Base-by-base conservation (phyloP, 2,113 vertebrate species). In the Epinephelus cyanopodus region DNA sequence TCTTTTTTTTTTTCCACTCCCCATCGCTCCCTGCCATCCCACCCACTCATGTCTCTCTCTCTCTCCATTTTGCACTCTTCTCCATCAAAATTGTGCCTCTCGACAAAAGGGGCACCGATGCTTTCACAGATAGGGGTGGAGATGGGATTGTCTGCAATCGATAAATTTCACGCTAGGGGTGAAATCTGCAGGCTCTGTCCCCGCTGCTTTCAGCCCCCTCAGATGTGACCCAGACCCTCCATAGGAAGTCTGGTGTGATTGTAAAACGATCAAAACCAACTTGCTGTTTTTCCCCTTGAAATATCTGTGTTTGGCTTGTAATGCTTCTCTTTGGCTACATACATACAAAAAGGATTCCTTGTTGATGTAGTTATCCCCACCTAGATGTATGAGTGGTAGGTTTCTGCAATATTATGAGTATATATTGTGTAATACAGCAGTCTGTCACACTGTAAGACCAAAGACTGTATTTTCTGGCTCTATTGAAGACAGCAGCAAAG, bases 51-150 rank as follows among this genome's bases (percentile, higher is more conserved):
- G 79, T 88, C 86, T 85, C 86, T 89, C 73, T 86, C 82, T 88
- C 73, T 86, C 81, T 89, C 60, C 68, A 66, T 86, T 81, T 85
- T 86, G 77, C 66, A 70, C 81, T 85, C 77, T 42, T 89, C 81
- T 88, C 88, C 83, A 70, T 89, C 80, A 86, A 87, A 90, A 90
- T 89, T 84, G 90, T 82, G 60, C 84, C 74, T 88, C 84, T 83
- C 39, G 47, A 93, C 92, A 92, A 89, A 87, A 89, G 87, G 86
- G 60, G 68, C 71, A 77, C 45, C 61, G 25, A 79, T 79, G 87
- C 85, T 88, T 87, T 92, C 84, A 70, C 86, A 89, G 87, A 87
- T 75, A 61, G 67, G 85, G 71, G 73, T 76, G 61, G 85, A 83
- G 69, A 83, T 81, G 83, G 74, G 79, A 77, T 83, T 10, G 61